These are phyloP conservation scores for Stictocephala bisonia DNA, from an alignment of 2,888 invertebrate genomes.

Conservation along the genomic window DNA sequence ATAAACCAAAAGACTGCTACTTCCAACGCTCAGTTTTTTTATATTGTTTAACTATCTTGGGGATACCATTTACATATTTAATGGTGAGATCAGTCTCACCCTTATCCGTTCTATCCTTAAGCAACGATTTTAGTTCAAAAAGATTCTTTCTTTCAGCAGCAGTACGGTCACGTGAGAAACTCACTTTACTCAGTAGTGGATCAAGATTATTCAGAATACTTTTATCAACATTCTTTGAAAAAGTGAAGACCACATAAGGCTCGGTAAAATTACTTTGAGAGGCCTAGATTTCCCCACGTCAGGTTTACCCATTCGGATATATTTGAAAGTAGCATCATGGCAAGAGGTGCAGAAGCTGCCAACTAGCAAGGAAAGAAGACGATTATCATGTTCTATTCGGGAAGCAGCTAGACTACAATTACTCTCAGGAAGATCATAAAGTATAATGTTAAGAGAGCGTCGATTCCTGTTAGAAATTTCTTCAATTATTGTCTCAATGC, in stretches of 20 bases:
- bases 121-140: not conserved
- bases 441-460: not conserved
- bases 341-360: not conserved
- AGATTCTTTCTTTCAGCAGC: conserved; percentile 8
- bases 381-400: not conserved
- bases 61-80: not conserved
- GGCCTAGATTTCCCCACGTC: not conserved
- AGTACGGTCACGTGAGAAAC: not conserved
- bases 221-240: not conserved
- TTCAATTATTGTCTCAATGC: not conserved
- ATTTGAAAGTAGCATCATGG: not conserved
- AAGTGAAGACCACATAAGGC: not conserved
- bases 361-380: not conserved
- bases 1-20: not conserved
- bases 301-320: not conserved
- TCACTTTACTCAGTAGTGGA: not conserved
- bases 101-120: not conserved
- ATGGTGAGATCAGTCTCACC: conserved; percentile 11
- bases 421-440: not conserved
- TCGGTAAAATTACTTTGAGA: not conserved
- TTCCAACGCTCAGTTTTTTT: not conserved
- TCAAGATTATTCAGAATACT: not conserved
- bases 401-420: not conserved
- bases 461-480: not conserved
- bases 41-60: not conserved